These are phyloP conservation scores for Sylvia borin DNA, from an alignment of 2,797 vertebrate species.

Conservation along the genomic window DNA sequence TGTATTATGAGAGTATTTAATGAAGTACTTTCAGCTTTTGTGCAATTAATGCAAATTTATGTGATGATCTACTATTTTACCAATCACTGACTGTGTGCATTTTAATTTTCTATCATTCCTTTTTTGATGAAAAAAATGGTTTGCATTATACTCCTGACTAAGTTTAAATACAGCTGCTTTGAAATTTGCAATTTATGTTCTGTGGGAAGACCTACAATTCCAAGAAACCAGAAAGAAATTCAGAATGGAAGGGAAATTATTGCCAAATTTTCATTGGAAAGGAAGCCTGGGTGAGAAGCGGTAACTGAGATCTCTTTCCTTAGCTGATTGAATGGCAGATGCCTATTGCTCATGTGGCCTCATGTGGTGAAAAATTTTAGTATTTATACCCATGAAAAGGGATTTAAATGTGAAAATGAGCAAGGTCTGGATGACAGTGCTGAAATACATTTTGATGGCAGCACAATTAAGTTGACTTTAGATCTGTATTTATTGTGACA, in stretches of 20 bases:
- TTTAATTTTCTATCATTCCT: conserved; percentile 21
- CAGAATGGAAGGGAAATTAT: not conserved
- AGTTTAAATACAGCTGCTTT: conserved; percentile 58
- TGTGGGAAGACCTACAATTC: not conserved
- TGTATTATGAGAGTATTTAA: conserved; percentile 48
- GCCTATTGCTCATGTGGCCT: not conserved
- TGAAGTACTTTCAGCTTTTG: conserved; percentile 62
- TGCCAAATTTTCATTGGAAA: not conserved
- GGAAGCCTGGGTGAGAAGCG: not conserved
- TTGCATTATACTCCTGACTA: not conserved
- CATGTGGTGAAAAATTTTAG: not conserved
- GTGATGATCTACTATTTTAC: conserved; percentile 63
- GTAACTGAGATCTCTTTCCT: not conserved
- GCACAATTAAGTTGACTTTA: not conserved
- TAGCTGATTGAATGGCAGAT: not conserved
- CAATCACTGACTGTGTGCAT: conserved; percentile 20
- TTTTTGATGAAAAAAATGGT: conserved; percentile 29
- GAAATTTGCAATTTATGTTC: conserved; percentile 23
- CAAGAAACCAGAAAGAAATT: not conserved
- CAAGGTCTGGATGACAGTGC: not conserved
- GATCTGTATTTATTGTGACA: not conserved
- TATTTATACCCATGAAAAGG: not conserved
- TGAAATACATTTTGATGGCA: not conserved
- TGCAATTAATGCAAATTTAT: conserved; percentile 63
- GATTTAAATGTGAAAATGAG: not conserved